These are phyloP conservation scores for Cosmopolites sordidus DNA, from an alignment of 2,888 invertebrate genomes.

Conservation along the genomic window DNA sequence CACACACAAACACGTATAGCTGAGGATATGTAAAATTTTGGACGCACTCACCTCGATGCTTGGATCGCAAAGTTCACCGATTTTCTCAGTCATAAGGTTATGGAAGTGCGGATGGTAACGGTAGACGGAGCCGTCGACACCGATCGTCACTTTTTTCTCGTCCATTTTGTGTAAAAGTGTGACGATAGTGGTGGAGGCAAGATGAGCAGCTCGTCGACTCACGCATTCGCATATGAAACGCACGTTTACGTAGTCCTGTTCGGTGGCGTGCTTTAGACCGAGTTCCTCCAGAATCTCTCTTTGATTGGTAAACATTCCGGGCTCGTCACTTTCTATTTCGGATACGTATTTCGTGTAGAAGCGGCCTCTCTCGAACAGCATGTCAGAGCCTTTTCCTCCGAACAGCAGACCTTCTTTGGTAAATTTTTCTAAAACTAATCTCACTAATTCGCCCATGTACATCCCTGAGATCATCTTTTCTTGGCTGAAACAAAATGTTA, in stretches of 20 bases:
- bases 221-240: constrained; percentile 90
- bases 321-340: constrained; percentile 89
- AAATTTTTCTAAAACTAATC: constrained; percentile 80
- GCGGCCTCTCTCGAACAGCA: constrained; percentile 71
- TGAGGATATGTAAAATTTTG: too few species aligned
- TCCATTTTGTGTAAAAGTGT: constrained; percentile 88
- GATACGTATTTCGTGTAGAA: constrained; percentile 98
- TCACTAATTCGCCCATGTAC: constrained; percentile 98
- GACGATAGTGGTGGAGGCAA: constrained; percentile 88
- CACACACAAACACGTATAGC: too few species aligned
- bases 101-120: constrained; percentile 93
- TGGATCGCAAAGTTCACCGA: constrained; percentile 33
- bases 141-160: constrained; percentile 84
- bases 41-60: constrained; percentile 29
- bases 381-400: constrained; percentile 75
- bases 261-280: constrained; percentile 70
- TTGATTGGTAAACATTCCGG: constrained; percentile 77
- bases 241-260: constrained; percentile 89
- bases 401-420: constrained; percentile 78
- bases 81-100: constrained; percentile 34
- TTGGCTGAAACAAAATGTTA: constrained; percentile 48
- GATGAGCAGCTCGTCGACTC: constrained; percentile 87
- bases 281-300: constrained; percentile 75
- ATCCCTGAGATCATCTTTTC: constrained; percentile 99
- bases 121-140: constrained; percentile 96